Conservation (phyloP, 1,140 invertebrate genomes). For the Plodia interpunctella region DNA sequence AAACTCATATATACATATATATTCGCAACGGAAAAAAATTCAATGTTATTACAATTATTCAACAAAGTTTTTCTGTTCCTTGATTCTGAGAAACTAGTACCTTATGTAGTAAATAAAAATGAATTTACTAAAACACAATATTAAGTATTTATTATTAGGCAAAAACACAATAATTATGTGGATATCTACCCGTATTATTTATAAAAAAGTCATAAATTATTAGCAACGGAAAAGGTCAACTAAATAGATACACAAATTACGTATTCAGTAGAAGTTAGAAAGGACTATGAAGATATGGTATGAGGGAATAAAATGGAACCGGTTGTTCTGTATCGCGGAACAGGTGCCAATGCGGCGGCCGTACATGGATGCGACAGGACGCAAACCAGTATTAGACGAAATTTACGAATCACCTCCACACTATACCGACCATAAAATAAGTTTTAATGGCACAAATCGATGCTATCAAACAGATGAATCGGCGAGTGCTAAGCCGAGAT, state of each 20-base stretch:
- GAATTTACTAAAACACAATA: too few species aligned
- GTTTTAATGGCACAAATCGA: conserved; percentile 48
- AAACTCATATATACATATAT: too few species aligned
- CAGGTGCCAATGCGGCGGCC: conserved; percentile 40
- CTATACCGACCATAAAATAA: conserved; percentile 39
- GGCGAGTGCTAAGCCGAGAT: conserved; percentile 27
- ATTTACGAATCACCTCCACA: conserved; percentile 38
- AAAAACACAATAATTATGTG: too few species aligned
- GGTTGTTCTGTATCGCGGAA: conserved; percentile 26
- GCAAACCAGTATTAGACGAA: conserved; percentile 50
- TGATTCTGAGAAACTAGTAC: too few species aligned
- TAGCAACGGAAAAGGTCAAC: background rate
- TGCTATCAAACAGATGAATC: conserved; percentile 49
- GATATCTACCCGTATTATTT: too few species aligned
- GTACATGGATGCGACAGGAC: conserved; percentile 41
- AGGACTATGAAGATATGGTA: conserved; percentile 13
- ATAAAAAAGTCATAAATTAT: background rate
- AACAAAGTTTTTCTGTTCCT: too few species aligned
- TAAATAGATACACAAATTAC: conserved; percentile 18
- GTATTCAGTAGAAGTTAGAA: conserved; percentile 11
- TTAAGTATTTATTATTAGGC: too few species aligned
- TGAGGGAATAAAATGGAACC: conserved; percentile 27
- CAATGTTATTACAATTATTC: too few species aligned
- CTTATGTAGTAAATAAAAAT: too few species aligned
- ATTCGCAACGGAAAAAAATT: too few species aligned